Conservation (phyloP, 2,888 invertebrate species). For the Stenodera caucasica region DNA sequence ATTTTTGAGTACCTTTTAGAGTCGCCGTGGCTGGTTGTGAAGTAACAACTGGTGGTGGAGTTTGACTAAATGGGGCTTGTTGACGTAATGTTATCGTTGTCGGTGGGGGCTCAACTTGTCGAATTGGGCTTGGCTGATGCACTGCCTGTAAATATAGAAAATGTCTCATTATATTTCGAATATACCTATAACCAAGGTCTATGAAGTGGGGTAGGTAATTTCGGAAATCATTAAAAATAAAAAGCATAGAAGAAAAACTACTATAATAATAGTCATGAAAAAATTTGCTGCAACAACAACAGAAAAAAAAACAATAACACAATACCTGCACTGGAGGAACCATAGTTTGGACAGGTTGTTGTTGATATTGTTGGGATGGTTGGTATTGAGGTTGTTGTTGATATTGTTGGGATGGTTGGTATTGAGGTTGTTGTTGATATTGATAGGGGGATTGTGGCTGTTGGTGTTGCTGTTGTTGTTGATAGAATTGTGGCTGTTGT, state of each 20-base stretch:
- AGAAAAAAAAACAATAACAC: neutral
- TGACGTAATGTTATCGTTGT: conserved; percentile 72
- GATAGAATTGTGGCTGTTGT: conserved; percentile 27
- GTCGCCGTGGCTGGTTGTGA: conserved; percentile 81
- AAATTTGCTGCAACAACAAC: neutral
- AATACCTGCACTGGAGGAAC: conserved; percentile 26
- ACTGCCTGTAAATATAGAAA: conserved; percentile 34
- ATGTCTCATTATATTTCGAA: conserved; percentile 23
- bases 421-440: conserved; percentile 24
- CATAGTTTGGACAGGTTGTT: conserved; percentile 22
- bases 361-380: conserved; percentile 26
- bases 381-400: conserved; percentile 18
- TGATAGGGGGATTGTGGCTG: conserved; percentile 33
- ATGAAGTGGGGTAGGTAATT: neutral
- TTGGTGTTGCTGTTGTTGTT: conserved; percentile 30
- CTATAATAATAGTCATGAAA: too few relatives aligned
- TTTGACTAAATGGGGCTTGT: conserved; percentile 75
- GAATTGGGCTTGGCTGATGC: conserved; percentile 27
- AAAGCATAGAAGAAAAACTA: too few relatives aligned
- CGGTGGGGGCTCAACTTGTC: conserved; percentile 64
- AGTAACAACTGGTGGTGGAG: conserved; percentile 71
- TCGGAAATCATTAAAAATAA: neutral
- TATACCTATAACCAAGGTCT: neutral
- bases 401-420: conserved; percentile 25
- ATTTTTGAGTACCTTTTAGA: conserved; percentile 61